These are phyloP conservation scores for Characodon lateralis DNA, from an alignment of 2,797 vertebrate genomes.

Conservation along the genomic window DNA sequence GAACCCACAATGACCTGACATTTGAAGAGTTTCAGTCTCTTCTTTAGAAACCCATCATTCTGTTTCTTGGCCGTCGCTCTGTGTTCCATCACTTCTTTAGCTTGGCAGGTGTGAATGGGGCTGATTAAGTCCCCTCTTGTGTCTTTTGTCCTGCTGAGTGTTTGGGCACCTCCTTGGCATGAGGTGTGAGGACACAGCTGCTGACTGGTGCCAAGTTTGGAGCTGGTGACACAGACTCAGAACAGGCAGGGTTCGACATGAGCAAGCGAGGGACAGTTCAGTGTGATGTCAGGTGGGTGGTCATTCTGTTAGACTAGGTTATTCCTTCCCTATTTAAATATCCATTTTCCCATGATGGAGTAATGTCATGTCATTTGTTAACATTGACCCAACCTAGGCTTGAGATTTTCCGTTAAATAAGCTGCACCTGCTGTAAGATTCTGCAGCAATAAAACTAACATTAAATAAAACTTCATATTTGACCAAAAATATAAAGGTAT, in stretches of 20 bases:
- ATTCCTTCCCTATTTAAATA: constrained; percentile 46
- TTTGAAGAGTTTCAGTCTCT: constrained; percentile 18
- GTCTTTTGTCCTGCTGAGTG: constrained; percentile 55
- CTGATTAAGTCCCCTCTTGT: constrained; percentile 52
- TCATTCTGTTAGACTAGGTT: constrained; percentile 39
- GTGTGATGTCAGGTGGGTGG: constrained; percentile 56
- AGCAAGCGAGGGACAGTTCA: constrained; percentile 35
- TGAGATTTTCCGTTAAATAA: constrained; percentile 21
- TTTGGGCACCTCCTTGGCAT: constrained; percentile 63
- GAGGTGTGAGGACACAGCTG: constrained; percentile 39
- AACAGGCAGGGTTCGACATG: constrained; percentile 37
- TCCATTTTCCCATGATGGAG: constrained; percentile 22
- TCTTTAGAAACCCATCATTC: constrained; percentile 25
- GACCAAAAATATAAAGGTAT: not conserved
- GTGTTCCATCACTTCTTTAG: constrained; percentile 24
- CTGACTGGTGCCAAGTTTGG: constrained; percentile 45
- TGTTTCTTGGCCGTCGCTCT: constrained; percentile 40
- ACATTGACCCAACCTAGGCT: constrained; percentile 37
- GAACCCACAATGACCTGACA: not conserved
- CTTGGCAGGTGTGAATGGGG: constrained; percentile 61
- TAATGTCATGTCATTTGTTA: constrained; percentile 46
- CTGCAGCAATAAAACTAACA: not conserved
- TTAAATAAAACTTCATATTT: not conserved
- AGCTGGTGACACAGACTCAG: constrained; percentile 44
- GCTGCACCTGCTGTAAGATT: constrained; percentile 5